Conservation (phyloP, 1,140 invertebrate species). For the Gryllus bimaculatus region DNA sequence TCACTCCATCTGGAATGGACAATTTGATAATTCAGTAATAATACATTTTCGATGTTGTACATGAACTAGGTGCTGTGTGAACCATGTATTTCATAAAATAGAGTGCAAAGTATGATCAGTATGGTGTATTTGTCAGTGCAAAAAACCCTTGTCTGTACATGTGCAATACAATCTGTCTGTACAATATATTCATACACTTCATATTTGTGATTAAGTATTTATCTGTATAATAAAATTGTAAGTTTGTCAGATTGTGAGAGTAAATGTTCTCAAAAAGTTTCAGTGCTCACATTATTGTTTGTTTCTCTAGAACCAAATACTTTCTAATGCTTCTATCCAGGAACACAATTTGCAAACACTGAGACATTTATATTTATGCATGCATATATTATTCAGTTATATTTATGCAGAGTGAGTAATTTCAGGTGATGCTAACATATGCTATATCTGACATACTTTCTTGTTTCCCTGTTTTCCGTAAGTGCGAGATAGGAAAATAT, state of each 20-base stretch:
- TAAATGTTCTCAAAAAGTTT: background rate
- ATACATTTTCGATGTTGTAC: background rate
- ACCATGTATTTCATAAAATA: background rate
- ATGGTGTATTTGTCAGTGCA: background rate
- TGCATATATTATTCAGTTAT: too few relatives aligned
- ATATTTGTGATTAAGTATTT: background rate
- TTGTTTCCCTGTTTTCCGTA: too few relatives aligned
- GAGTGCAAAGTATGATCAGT: background rate
- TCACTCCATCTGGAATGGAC: background rate
- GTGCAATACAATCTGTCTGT: background rate
- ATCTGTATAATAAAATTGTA: background rate
- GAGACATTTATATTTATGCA: too few relatives aligned
- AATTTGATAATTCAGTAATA: background rate
- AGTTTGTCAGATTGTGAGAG: constrained; percentile 4
- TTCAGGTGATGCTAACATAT: too few relatives aligned
- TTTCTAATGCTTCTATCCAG: too few relatives aligned
- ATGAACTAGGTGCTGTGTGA: background rate
- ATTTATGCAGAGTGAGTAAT: too few relatives aligned
- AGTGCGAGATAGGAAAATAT: too few relatives aligned
- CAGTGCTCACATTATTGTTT: background rate
- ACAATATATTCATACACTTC: background rate
- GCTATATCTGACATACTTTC: too few relatives aligned
- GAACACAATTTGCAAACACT: too few relatives aligned
- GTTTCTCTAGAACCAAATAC: too few relatives aligned
- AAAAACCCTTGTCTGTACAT: background rate